Conservation (phyloP, 2,888 invertebrate species). For the Lottia scabra region DNA sequence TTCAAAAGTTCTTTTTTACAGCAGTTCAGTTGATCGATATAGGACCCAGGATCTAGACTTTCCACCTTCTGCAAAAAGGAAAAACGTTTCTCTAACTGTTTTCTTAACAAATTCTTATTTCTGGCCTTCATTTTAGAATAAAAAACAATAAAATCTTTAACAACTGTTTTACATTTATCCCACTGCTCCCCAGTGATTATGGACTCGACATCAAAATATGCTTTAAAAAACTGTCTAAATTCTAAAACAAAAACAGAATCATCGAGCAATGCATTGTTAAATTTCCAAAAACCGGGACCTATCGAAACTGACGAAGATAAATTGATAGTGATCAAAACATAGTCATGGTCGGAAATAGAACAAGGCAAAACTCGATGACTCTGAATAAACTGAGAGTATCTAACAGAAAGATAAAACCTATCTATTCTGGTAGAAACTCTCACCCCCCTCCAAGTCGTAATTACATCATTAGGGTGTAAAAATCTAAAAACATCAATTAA, state of each 20-base stretch:
- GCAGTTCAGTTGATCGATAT: not conserved
- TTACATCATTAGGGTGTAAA: too few relatives aligned
- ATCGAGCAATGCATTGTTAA: not conserved
- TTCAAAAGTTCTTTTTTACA: not conserved
- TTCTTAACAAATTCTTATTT: not conserved
- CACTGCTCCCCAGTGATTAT: not conserved
- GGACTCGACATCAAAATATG: not conserved
- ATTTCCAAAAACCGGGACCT: not conserved
- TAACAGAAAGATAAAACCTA: too few relatives aligned
- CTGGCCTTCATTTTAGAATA: not conserved
- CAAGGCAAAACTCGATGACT: too few relatives aligned
- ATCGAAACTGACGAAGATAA: too few relatives aligned
- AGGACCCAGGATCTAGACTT: not conserved
- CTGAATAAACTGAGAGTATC: too few relatives aligned
- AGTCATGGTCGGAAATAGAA: too few relatives aligned
- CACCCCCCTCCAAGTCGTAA: not conserved
- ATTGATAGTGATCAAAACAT: too few relatives aligned
- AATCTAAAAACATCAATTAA: too few relatives aligned
- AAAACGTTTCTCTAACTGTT: not conserved
- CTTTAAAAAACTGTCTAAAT: not conserved
- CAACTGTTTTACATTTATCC: not conserved
- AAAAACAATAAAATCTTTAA: not conserved
- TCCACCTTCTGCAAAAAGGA: not conserved
- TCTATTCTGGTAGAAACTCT: too few relatives aligned
- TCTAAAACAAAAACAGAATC: not conserved